Base-by-base conservation (phyloP, 2,113 vertebrate species). In the Odocoileus hemionus region DNA sequence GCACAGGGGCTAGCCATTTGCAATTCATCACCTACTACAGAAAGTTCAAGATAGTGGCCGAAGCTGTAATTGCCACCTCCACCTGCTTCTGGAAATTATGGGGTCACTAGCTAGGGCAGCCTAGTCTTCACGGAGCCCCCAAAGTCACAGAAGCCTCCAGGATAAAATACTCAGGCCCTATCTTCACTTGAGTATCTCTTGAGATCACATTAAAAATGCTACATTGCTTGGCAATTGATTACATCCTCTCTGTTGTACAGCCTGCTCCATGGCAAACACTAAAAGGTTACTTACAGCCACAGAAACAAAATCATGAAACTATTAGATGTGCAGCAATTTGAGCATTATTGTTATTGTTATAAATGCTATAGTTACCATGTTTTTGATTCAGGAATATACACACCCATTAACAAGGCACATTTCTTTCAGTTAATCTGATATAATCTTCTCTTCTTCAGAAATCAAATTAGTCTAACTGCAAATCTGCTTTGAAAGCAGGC, bases 1-100 rank as follows among this genome's bases (percentile, higher is more conserved):
- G 99, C 98, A 98, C 99, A 70, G 88, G 98, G 98, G 98, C 99
- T 96, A 98, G 99, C 99, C 98, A 99, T 99, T 99, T 99, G 99
- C 99, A 99, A 99, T 99, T 99, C 99, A 99, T 99, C 99, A 99
- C 99, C 93, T 94, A 97, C 98, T 98, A 98, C 98, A 98, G 98
- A 98, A 99, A 99, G 99, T 99, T 99, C 98, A 99, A 98, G 98
- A 99, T 96, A 99, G 98, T 99, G 99, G 98, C 98, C 98, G 97
- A 54, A 99, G 98, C 99, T 98, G 98, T 99, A 99, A 99, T 99
- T 99, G 99, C 99, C 98, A 99, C 98, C 99, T 99, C 99, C 99
- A 99, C 99, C 99, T 99, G 99, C 99, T 99, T 99, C 98, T 98
- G 98, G 99, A 99, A 99, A 99, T 99, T 99, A 99, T 98, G 99